Percentiles rank a stretch among this genome's conserved stretches.
These are phyloP conservation scores for Perca fluviatilis DNA, from an alignment of 2,113 vertebrate genomes.

Conservation along the genomic window DNA sequence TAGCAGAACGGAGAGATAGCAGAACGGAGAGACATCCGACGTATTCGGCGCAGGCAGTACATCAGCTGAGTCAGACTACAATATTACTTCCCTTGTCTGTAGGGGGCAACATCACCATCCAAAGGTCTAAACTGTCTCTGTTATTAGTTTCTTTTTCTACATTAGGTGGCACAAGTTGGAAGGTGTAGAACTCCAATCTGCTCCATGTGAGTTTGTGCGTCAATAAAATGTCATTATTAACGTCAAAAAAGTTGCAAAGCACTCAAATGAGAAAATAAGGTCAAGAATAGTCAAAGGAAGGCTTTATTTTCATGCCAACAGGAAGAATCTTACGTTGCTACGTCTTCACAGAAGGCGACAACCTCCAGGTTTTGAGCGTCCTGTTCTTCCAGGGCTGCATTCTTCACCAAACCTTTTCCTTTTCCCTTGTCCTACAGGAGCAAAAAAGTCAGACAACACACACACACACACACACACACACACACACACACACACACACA, in stretches of 20 bases:
- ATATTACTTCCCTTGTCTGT: neutral
- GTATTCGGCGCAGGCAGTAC: no score
- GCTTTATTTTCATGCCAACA: neutral
- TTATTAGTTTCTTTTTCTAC: neutral
- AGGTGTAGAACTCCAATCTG: neutral
- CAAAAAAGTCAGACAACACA: constrained; percentile 17
- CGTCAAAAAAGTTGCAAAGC: neutral
- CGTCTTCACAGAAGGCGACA: constrained; percentile 92
- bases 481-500: constrained; percentile 35
- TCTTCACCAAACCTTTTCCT: constrained; percentile 83
- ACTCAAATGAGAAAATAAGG: neutral
- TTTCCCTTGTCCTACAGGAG: constrained; percentile 88
- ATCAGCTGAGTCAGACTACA: no score
- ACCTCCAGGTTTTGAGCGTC: constrained; percentile 92
- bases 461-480: constrained; percentile 31
- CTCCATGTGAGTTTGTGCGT: neutral
- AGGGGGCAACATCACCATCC: neutral
- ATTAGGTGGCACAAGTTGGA: neutral
- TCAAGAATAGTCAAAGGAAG: neutral
- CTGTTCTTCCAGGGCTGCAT: constrained; percentile 83
- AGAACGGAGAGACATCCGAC: no score
- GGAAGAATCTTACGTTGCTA: constrained; percentile 87
- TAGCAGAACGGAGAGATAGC: no score
- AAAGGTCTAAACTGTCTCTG: neutral
- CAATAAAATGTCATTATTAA: neutral